Evolutionary conservation across 2,888 invertebrate species (phyloP).

Genomic region (Torymus tubicola): DNA sequence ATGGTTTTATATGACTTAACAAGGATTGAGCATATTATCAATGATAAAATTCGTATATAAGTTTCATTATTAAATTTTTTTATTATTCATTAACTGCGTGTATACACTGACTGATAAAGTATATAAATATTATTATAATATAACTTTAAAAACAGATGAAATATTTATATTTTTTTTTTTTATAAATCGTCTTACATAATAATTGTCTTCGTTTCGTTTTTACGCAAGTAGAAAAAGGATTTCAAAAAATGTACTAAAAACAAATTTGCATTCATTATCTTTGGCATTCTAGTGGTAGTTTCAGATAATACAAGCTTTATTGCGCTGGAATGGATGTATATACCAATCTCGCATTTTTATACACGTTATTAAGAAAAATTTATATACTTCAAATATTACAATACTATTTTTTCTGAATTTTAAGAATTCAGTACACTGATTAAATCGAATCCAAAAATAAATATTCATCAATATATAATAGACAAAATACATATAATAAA

Average conservation of each 20-base stretch:
- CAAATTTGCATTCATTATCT: not conserved
- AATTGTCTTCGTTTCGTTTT: no score
- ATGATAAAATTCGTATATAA: not conserved
- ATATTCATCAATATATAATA: no score
- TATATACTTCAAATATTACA: conserved; percentile 23
- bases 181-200: no score
- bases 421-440: conserved; percentile 14
- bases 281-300: no score
- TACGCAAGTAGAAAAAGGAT: no score
- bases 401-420: conserved; percentile 30
- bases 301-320: not conserved
- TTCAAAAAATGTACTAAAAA: not conserved
- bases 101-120: conserved; percentile 13
- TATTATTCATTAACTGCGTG: conserved; percentile 23
- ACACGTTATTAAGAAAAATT: conserved; percentile 7
- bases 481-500: no score
- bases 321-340: not conserved
- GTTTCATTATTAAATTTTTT: conserved; percentile 17
- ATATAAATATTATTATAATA: conserved; percentile 11
- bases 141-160: no score
- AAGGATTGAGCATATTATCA: conserved; percentile 7
- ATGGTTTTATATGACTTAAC: not conserved
- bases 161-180: not conserved
- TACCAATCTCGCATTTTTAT: no score
- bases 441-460: not conserved